A percentile compares a stretch with the other conserved stretches of the same genome.
phyloP scores from a whole-genome alignment of 30 jellyfish, hydroid and myxozoan species.

The Hydractinia echinata region DNA sequence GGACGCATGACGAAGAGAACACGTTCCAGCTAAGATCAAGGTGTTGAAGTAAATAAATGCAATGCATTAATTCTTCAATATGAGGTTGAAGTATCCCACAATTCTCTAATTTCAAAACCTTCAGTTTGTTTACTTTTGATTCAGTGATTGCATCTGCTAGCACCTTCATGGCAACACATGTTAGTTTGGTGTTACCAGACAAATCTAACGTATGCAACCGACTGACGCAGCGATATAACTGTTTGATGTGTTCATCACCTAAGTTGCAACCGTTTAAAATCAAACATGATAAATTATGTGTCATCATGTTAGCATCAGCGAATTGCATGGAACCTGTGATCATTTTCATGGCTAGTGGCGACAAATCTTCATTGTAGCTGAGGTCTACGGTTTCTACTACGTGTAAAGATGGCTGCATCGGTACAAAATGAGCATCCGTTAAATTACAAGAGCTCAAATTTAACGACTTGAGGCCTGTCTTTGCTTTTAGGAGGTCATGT shows the following conservation, averaged over 20 bases:
- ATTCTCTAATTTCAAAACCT: background rate
- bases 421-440: background rate
- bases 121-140: background rate
- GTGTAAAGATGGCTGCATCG: background rate
- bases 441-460: background rate
- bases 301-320: background rate
- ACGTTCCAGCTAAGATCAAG: conserved; percentile 11
- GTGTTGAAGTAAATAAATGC: background rate
- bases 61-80: background rate
- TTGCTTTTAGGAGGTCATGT: background rate
- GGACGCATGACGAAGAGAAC: background rate
- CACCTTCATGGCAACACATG: background rate
- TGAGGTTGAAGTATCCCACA: background rate
- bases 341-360: conserved; percentile 10
- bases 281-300: background rate
- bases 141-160: background rate
- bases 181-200: conserved; percentile 11
- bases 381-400: background rate
- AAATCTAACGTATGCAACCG: background rate
- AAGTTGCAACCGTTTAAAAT: conserved; percentile 13
- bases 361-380: background rate
- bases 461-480: background rate
- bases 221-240: background rate
- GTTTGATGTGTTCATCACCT: background rate
- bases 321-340: background rate